Percentiles rank a stretch among this genome's conserved stretches.
These are phyloP conservation scores for Leptarthrus brevirostris DNA, from an alignment of 2,888 invertebrate genomes.

Conservation along the genomic window DNA sequence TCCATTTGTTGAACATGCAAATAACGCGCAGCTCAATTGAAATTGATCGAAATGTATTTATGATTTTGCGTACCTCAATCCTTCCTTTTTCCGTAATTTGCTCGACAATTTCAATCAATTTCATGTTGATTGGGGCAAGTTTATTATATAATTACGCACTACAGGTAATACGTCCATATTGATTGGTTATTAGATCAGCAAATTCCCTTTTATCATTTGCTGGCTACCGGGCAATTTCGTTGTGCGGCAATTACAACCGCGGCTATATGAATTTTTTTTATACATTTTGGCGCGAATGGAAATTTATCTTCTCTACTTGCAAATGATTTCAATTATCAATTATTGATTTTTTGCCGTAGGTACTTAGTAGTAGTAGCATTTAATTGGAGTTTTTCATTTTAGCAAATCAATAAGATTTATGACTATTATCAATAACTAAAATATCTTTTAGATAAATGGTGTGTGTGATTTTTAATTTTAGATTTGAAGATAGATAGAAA, in stretches of 20 bases:
- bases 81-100: background rate
- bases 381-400: too few relatives aligned
- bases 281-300: background rate
- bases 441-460: too few relatives aligned
- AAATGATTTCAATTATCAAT: background rate
- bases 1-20: background rate
- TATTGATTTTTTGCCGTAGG: background rate
- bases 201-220: conserved; percentile 16
- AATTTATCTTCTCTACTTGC: background rate
- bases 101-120: conserved; percentile 28
- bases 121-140: conserved; percentile 16
- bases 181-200: conserved; percentile 37
- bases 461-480: too few relatives aligned
- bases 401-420: too few relatives aligned
- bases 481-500: too few relatives aligned
- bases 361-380: too few relatives aligned
- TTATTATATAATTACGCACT: conserved; percentile 33
- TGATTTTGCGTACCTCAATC: conserved; percentile 1
- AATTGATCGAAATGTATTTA: conserved; percentile 6
- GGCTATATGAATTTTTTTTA: background rate
- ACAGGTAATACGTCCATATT: conserved; percentile 4
- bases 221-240: background rate
- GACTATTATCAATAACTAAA: too few relatives aligned
- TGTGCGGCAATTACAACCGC: background rate
- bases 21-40: background rate